A percentile compares a stretch with the other conserved stretches of the same genome.
phyloP scores from a whole-genome alignment of 2,113 vertebrate species.

The Poeciliopsis prolifica region DNA sequence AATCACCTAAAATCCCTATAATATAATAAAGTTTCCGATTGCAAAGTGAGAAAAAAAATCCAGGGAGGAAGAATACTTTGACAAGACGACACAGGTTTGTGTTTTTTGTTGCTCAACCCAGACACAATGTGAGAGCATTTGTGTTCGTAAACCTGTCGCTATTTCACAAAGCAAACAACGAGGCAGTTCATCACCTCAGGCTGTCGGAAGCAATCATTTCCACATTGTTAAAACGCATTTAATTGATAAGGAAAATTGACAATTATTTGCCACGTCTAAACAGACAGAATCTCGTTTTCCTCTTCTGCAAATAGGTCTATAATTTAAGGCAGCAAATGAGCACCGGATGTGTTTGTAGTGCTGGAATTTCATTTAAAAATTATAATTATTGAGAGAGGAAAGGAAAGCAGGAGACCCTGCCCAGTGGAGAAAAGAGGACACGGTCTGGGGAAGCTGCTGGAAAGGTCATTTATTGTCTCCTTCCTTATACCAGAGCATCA shows the following conservation, averaged over 20 bases:
- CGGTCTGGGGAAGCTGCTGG: background rate
- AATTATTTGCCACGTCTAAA: background rate
- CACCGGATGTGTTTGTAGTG: slow-evolving; percentile 1
- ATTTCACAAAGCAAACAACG: slow-evolving; percentile 8
- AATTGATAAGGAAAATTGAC: background rate
- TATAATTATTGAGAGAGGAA: slow-evolving; percentile 11
- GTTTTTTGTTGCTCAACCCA: too few relatives aligned
- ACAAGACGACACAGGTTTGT: background rate
- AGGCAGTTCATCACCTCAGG: background rate
- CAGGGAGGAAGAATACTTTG: background rate
- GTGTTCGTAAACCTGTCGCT: background rate
- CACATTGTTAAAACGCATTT: background rate
- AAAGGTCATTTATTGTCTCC: slow-evolving; percentile 16
- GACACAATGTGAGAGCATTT: background rate
- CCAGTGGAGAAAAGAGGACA: background rate
- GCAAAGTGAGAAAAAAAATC: background rate
- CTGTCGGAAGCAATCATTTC: background rate
- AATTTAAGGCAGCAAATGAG: background rate
- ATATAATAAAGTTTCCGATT: background rate
- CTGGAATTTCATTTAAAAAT: background rate
- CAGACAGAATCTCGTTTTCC: background rate
- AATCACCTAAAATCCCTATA: background rate
- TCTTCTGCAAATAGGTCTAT: background rate
- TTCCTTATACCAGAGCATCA: background rate
- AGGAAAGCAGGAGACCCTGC: slow-evolving; percentile 1